Conservation (phyloP, 2,888 invertebrate genomes). For the Cyrtodaria siliqua region DNA sequence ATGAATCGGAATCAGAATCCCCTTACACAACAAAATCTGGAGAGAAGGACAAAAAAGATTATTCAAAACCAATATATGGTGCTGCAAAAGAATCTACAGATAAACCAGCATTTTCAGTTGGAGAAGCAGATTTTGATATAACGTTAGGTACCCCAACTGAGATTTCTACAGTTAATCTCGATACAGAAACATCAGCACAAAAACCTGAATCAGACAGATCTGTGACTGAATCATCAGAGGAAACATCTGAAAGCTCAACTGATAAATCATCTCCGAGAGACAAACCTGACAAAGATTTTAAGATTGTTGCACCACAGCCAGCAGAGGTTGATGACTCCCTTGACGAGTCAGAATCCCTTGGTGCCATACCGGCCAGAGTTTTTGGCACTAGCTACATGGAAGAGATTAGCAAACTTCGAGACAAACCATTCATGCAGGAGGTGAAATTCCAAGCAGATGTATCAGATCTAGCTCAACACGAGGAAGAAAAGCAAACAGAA, state of each 20-base stretch:
- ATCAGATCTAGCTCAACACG: slow-evolving; percentile 27
- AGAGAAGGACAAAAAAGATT: slow-evolving; percentile 3
- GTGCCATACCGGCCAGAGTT: slow-evolving; percentile 54
- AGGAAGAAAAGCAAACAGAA: slow-evolving; percentile 30
- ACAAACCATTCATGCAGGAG: slow-evolving; percentile 27
- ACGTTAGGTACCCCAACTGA: slow-evolving; percentile 29
- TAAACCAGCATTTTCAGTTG: slow-evolving; percentile 26
- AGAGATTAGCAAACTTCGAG: slow-evolving; percentile 44
- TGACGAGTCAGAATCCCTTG: slow-evolving; percentile 77
- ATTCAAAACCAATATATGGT: slow-evolving; percentile 4
- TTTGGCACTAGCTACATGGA: slow-evolving; percentile 59
- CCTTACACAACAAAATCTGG: slow-evolving; percentile 39
- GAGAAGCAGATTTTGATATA: slow-evolving; percentile 46
- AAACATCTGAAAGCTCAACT: slow-evolving; percentile 25
- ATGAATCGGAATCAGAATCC: slow-evolving; percentile 51
- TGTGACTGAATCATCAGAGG: slow-evolving; percentile 19
- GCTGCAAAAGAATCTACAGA: slow-evolving; percentile 23
- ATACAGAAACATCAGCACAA: slow-evolving; percentile 1
- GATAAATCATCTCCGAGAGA: slow-evolving; percentile 25
- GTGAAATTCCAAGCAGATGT: slow-evolving; percentile 6
- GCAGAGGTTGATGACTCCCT: slow-evolving; percentile 74
- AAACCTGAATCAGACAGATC: slow-evolving; percentile 3
- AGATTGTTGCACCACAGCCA: slow-evolving; percentile 84
- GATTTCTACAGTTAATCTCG: slow-evolving; percentile 16
- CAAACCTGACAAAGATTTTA: slow-evolving; percentile 87